Evolutionary conservation across 2,113 vertebrate genomes (phyloP), one percentile per base, ranked within the genome.

Genomic region (Chloebia gouldiae): DNA sequence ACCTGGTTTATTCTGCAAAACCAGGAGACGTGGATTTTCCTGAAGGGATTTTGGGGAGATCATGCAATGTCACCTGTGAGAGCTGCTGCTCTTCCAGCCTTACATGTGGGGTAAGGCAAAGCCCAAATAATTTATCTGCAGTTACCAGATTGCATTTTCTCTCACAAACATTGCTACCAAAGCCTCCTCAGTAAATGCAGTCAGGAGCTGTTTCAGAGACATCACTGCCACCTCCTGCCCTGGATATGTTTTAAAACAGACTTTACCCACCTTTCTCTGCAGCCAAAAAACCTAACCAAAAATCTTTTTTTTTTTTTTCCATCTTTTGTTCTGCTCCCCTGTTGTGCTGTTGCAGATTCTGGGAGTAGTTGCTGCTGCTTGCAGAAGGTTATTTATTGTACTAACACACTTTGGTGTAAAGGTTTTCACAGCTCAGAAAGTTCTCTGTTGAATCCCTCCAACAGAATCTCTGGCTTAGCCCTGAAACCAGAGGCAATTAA

Each of bases 131-230:
- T 30, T 59, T 7, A 25, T 2, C 39, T 42, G 0, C 75, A 50
- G 3, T 9, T 6, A 19, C 0, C 2, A 31, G 11, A 25, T 1
- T 24, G 15, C 15, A 16, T 19, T 35, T 71, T 39, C 54, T 42
- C 84, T 53, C 64, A 53, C 54, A 49, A 44, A 25, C 4, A 35
- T 3, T 30, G n/a, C 19, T 6, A 12, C 28, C 56, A 44, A 93
- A 75, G 15, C 6, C 50, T 45, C 5, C 64, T 72, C n/a, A 37
- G 22, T 3, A 27, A 51, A 20, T 6, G 19, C 20, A 42, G 7
- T 3, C 23, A 33, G 61, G 28, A 90, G n/a, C 15, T 39, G 4
- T 25, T 79, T 31, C 60, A 60, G 66, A 60, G 27, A 33, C 51
- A 50, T 7, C 81, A 35, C 60, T 53, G 60, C 39, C 78, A 37